Evolutionary conservation across 2,888 invertebrate species (phyloP), one percentile per base, ranked within the genome.

Genomic region (Bugula neritina): DNA sequence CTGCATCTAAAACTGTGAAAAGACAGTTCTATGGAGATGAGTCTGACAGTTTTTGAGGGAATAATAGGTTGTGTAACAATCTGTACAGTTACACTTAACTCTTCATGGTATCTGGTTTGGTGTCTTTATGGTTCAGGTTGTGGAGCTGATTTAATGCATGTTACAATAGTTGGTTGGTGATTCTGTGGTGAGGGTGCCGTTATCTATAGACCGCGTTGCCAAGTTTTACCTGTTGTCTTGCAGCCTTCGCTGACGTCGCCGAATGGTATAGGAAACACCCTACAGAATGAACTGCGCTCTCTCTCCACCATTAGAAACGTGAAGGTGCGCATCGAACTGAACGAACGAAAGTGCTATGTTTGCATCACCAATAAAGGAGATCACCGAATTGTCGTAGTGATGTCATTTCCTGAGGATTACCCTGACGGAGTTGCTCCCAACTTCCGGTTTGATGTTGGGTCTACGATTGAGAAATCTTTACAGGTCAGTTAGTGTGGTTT

Each of bases 321-420:
- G 17, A 21, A 25, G 13, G 63, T 63, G 31, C 27, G 5, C 27
- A 25, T 63, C 13, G 63, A 63, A 29, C 29, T 31, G 29, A 10
- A 2, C 5, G 13, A 63, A 25, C 2, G 63, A 3, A 21, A 27
- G 17, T 63, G 63, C 63, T 29, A 17, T 29, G 29, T 63, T 2
- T 10, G 5, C 34, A 63, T 63, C 63, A 63, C 63, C 27, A 63
- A 63, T 31, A 63, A 63, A n/a, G 78, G 77, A 13, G 77, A 77
- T 31, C 75, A 79, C 57, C 72, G 73, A 23, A 77, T 80, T 1
- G 75, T 75, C 55, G 72, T 83, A 35, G 76, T 89, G 79, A 87
- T 90, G 0, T 88, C 87, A 52, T 92, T 92, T 80, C 92, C 92
- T 0, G 86, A 87, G 0, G 87, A 88, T 74, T 92, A 92, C 84